A percentile compares a stretch with the other conserved stretches of the same genome.
Evolutionary conservation across 2,113 vertebrate genomes (phyloP).

Genomic region (Ptyas mucosa): DNA sequence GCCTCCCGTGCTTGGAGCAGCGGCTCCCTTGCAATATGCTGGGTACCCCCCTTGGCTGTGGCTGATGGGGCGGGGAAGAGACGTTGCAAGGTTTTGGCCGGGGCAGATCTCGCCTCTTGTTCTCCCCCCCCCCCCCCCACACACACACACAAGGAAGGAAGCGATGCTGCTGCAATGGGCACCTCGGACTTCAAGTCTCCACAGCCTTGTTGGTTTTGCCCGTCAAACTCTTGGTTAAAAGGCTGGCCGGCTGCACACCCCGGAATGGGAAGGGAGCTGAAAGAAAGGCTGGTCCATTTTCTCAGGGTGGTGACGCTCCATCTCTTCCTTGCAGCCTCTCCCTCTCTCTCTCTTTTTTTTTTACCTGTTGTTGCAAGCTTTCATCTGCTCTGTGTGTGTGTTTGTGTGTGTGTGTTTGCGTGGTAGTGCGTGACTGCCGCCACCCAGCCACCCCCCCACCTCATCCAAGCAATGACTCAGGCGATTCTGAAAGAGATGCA

Average conservation of each 20-base stretch:
- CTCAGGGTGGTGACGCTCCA: background rate
- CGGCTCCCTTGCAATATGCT: background rate
- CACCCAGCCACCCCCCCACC: background rate
- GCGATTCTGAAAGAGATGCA: background rate
- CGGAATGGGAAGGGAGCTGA: background rate
- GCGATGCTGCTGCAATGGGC: background rate
- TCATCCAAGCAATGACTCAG: background rate
- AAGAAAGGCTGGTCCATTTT: background rate
- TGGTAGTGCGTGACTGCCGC: background rate
- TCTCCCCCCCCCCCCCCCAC: accelerated
- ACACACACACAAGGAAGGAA: no score
- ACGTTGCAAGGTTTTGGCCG: background rate
- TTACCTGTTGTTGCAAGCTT: background rate
- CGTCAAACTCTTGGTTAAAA: background rate
- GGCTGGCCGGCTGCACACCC: background rate
- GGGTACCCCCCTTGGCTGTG: background rate
- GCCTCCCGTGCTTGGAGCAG: background rate
- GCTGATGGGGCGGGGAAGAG: background rate
- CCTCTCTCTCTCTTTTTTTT: background rate
- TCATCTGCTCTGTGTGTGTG: background rate
- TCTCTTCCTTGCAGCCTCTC: background rate
- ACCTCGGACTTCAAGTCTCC: background rate
- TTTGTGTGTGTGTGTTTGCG: background rate
- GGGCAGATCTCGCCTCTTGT: background rate
- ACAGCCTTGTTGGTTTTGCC: background rate